Evolutionary conservation across 2,888 invertebrate species (phyloP).

Genomic region (Scaeva pyrastri): DNA sequence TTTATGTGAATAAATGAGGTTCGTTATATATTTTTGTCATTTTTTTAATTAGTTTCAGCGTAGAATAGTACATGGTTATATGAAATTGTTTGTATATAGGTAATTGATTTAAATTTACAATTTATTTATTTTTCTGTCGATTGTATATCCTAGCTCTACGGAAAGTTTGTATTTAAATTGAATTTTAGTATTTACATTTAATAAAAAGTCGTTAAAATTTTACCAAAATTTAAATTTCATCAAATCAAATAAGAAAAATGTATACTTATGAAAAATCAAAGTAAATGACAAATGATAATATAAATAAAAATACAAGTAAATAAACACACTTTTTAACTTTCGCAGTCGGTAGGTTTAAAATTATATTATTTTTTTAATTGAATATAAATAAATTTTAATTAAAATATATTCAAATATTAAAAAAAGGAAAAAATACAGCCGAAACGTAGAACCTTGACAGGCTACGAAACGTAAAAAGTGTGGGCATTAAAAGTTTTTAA

Average conservation of each 20-base stretch:
- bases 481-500: too few species aligned
- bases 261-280: constrained; percentile 1
- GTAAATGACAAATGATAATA: too few species aligned
- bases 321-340: too few species aligned
- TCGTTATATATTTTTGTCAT: constrained; percentile 4
- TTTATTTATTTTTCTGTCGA: constrained; percentile 15
- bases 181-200: constrained; percentile 52
- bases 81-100: constrained; percentile 31
- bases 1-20: constrained; percentile 53
- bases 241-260: constrained; percentile 32
- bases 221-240: neutral
- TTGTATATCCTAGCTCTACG: constrained; percentile 53
- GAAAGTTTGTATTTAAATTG: constrained; percentile 43
- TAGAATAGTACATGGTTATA: constrained; percentile 43
- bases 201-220: neutral
- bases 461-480: too few species aligned
- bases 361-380: too few species aligned
- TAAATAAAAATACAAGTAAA: too few species aligned
- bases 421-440: too few species aligned
- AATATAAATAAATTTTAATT: too few species aligned
- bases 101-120: constrained; percentile 63
- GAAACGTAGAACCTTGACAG: too few species aligned
- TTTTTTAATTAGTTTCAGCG: constrained; percentile 17
- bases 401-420: too few species aligned
- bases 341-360: too few species aligned